Evolutionary conservation across 2,797 vertebrate genomes (phyloP), one percentile per base, ranked within the genome.

Genomic region (Lophotriccus pileatus): DNA sequence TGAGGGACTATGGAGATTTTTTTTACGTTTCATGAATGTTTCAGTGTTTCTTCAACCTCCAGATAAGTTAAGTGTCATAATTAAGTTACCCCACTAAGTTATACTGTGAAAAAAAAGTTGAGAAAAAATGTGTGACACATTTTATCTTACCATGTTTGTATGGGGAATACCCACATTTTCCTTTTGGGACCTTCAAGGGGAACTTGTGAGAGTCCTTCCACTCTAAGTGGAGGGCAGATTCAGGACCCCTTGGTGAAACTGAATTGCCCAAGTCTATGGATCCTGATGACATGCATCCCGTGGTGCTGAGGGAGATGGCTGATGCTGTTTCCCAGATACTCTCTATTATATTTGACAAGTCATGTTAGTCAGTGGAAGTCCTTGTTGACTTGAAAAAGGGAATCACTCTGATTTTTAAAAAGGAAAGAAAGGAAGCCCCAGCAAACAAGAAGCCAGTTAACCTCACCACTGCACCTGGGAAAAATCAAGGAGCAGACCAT

Each of bases 171-270:
- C 39, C 1, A 0, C 12, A 52, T 72, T 52, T 14, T 39, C 30
- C 22, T 36, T 52, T 77, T 66, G 58, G 52, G 52, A 52, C 25
- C 58, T 52, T 4, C 34, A 36, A 4, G 7, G 34, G 14, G 30
- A 10, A 8, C 7, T 1, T 50, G 12, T 10, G 10, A 2, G 1
- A 34, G 30, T 5, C 14, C 25, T 58, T 52, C 12, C 63, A 23
- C 24, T 23, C 21, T 32, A 70, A 70, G n/a, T 32, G 14, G 37
- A 58, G 28, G n/a, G 8, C 21, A 64, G n/a, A 44, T 52, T 39
- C 0, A 0, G 18, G 21, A 64, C 18, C 18, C 8, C 28, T 46
- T 70, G 24, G 23, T 11, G n/a, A 52, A 77, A 30, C 12, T 34
- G 20, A 50, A 58, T 46, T 64, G n/a, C 8, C 44, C 7, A 52